Percentiles rank a stretch among this genome's conserved stretches.
Conservation (phyloP, 2,113 vertebrate genomes). For the Vireo altiloquus region DNA sequence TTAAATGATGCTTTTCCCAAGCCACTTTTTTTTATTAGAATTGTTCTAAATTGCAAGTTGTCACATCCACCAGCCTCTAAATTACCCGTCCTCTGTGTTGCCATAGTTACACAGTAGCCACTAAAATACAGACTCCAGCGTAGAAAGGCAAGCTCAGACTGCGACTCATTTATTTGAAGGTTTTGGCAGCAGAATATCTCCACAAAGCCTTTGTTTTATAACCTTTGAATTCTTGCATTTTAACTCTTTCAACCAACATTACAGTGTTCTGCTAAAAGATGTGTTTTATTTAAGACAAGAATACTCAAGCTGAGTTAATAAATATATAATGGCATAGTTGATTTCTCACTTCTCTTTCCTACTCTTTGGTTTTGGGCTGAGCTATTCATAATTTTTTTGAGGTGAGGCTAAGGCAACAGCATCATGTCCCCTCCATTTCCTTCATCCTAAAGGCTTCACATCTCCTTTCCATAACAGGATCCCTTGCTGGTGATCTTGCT, state of each 20-base stretch:
- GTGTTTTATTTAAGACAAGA: neutral
- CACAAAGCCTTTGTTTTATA: constrained; percentile 20
- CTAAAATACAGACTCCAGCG: constrained; percentile 25
- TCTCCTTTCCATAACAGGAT: neutral
- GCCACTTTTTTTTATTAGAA: neutral
- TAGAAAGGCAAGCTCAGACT: constrained; percentile 44
- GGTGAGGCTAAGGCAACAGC: neutral
- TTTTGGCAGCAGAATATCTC: constrained; percentile 37
- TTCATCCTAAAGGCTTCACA: neutral
- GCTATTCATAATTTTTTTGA: neutral
- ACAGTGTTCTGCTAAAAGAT: neutral
- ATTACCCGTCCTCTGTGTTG: constrained; percentile 43
- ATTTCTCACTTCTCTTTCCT: neutral
- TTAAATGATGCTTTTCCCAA: constrained; percentile 3
- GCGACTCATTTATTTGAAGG: constrained; percentile 7
- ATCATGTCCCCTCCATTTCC: neutral
- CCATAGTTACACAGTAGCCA: constrained; percentile 38
- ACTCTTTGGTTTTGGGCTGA: neutral
- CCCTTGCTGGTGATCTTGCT: neutral
- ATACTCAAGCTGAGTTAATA: neutral
- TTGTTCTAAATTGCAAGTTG: constrained; percentile 59
- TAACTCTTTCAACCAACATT: constrained; percentile 26
- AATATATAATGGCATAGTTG: neutral
- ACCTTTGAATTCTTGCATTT: constrained; percentile 19
- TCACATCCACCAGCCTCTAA: constrained; percentile 48